Evolutionary conservation across 2,797 vertebrate genomes (phyloP).

Genomic region (Chelidonichthys spinosus): DNA sequence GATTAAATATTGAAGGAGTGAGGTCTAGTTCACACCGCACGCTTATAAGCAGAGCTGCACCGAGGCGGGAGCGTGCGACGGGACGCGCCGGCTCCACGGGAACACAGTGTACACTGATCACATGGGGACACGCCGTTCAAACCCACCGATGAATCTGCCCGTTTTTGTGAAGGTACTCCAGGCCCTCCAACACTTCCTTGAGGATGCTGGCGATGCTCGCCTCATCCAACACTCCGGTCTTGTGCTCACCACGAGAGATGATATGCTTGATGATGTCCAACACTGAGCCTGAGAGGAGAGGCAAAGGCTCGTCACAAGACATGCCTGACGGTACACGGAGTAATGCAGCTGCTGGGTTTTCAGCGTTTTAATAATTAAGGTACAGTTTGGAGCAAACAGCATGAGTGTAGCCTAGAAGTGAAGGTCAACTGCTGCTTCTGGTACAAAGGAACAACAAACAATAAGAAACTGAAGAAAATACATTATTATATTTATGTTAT

Average conservation of each 20-base stretch:
- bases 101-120: neutral
- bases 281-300: slow-evolving; percentile 87
- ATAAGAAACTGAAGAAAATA: neutral
- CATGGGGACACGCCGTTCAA: neutral
- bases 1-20: slow-evolving; percentile 73
- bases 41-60: slow-evolving; percentile 30
- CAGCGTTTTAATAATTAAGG: neutral
- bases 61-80: neutral
- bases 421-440: neutral
- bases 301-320: slow-evolving; percentile 40
- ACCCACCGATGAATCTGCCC: slow-evolving; percentile 95
- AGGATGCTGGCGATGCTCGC: slow-evolving; percentile 92
- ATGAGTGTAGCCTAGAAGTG: neutral
- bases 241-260: slow-evolving; percentile 95
- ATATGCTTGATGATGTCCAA: slow-evolving; percentile 96
- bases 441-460: neutral
- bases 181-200: slow-evolving; percentile 92
- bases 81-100: neutral
- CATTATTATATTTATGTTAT: neutral
- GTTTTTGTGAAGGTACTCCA: slow-evolving; percentile 97
- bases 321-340: neutral
- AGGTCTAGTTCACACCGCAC: slow-evolving; percentile 40
- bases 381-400: neutral
- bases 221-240: slow-evolving; percentile 92
- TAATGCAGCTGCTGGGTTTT: neutral